phyloP scores from a whole-genome alignment of 1,140 invertebrate genomes.

The Camponotus pennsylvanicus region DNA sequence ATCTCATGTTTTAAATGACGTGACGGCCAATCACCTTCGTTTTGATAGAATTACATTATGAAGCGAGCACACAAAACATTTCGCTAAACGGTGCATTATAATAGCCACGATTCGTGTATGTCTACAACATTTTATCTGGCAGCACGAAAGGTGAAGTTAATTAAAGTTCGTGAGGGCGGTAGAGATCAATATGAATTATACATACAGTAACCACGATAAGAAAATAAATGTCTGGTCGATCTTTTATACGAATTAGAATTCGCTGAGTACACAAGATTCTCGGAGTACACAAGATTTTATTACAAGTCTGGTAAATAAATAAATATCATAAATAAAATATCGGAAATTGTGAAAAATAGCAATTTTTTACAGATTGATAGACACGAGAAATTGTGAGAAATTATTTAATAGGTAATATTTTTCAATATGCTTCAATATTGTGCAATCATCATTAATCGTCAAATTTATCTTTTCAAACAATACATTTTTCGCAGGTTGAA shows the following conservation, averaged over 20 bases:
- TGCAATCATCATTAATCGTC: neutral
- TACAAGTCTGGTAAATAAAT: neutral
- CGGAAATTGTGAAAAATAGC: neutral
- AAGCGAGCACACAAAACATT: neutral
- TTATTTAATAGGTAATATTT: neutral
- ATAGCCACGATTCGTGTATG: slow-evolving; percentile 23
- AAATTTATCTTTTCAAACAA: neutral
- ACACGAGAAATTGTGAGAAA: slow-evolving; percentile 8
- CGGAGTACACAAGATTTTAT: neutral
- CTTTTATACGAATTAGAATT: neutral
- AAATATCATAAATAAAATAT: slow-evolving; percentile 3
- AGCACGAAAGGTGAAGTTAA: slow-evolving; percentile 51
- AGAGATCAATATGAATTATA: slow-evolving; percentile 44
- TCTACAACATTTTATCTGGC: slow-evolving; percentile 11
- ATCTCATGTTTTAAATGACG: neutral
- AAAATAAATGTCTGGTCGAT: neutral
- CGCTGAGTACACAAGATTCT: too few relatives aligned
- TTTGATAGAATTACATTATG: neutral
- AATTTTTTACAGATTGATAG: neutral
- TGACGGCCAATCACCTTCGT: neutral
- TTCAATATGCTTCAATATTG: neutral
- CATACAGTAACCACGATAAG: neutral
- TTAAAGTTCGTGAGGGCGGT: slow-evolving; percentile 34
- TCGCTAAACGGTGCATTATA: neutral
- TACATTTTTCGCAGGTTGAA: neutral